These are phyloP conservation scores for Microtus montanus DNA, from an alignment of 2,113 vertebrate species.

Conservation along the genomic window DNA sequence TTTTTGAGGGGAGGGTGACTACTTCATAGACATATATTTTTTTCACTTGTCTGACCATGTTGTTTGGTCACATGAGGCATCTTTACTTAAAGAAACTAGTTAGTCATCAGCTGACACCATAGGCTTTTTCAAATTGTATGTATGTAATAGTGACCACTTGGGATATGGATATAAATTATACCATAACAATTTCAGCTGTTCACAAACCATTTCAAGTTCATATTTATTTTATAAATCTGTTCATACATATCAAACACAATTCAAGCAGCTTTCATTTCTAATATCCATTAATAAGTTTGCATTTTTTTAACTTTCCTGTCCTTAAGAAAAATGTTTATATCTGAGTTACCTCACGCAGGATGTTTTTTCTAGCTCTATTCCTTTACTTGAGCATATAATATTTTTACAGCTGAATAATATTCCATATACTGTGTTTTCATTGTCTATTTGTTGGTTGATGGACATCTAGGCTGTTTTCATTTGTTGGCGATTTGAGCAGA, in stretches of 20 bases:
- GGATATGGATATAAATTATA: not conserved
- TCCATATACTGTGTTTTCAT: not conserved
- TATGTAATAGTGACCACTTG: not conserved
- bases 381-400: not conserved
- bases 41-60: not conserved
- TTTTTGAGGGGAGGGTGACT: not conserved
- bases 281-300: constrained; percentile 3
- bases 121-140: constrained; percentile 2
- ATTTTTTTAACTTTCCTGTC: not conserved
- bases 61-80: not conserved
- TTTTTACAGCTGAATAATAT: not conserved
- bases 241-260: constrained; percentile 22
- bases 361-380: not conserved
- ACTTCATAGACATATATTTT: not conserved
- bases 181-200: not conserved
- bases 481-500: not conserved
- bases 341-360: not conserved
- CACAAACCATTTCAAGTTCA: not conserved
- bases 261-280: not conserved
- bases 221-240: not conserved
- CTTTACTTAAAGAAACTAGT: not conserved
- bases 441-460: not conserved
- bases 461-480: not conserved
- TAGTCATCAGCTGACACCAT: not conserved
- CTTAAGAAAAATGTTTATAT: not conserved